A percentile compares a stretch with the other conserved stretches of the same genome.
These are phyloP conservation scores for Tricholauxania praeusta DNA, from an alignment of 2,888 invertebrate species.

Conservation along the genomic window DNA sequence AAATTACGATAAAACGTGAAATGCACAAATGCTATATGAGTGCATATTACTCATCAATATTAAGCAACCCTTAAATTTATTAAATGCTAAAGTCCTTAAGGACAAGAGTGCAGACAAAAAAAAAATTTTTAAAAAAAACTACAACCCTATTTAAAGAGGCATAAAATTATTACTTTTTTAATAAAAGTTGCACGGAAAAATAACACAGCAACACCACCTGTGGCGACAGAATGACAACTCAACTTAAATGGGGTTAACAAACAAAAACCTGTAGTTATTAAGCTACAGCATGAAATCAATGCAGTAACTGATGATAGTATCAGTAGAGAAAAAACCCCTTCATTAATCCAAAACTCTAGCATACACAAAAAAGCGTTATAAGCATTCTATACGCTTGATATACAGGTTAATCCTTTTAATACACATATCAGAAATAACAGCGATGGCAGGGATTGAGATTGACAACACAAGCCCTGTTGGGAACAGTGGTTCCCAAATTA, in stretches of 20 bases:
- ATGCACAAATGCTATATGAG: neutral
- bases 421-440: conserved; percentile 23
- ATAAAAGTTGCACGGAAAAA: too few species aligned
- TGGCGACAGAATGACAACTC: conserved; percentile 8
- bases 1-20: neutral
- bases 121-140: neutral
- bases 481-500: too few species aligned
- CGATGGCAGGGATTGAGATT: too few species aligned
- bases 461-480: too few species aligned
- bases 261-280: too few species aligned
- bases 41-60: neutral
- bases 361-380: conserved; percentile 3
- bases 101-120: neutral
- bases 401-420: conserved; percentile 36
- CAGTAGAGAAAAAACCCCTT: neutral
- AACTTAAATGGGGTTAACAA: neutral
- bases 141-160: too few species aligned
- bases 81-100: neutral
- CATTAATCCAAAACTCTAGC: conserved; percentile 13
- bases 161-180: too few species aligned
- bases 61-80: conserved; percentile 1
- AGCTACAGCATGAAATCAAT: too few species aligned
- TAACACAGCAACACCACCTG: conserved; percentile 12
- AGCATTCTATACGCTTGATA: conserved; percentile 32
- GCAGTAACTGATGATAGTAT: too few species aligned